Percentiles rank a stretch among this genome's conserved stretches.
Evolutionary conservation across 1,140 invertebrate species (phyloP).

Genomic region (Caenorhabditis brenneri): DNA sequence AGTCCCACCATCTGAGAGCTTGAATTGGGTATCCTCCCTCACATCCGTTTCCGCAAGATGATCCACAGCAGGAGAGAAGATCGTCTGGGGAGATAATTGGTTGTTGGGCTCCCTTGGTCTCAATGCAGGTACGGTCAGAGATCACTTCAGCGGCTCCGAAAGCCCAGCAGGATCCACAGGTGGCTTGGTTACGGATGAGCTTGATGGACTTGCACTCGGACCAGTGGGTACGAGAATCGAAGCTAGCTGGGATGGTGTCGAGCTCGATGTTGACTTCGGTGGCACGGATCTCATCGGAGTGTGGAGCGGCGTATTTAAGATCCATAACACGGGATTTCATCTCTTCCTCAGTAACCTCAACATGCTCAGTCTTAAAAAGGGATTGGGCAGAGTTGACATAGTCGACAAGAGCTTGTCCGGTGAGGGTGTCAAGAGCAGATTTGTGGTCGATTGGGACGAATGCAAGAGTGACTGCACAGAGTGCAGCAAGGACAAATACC

Average conservation of each 20-base stretch:
- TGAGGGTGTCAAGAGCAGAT: slow-evolving; percentile 15
- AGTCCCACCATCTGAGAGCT: slow-evolving; percentile 45
- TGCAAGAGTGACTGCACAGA: slow-evolving; percentile 17
- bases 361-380: slow-evolving; percentile 6
- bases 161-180: slow-evolving; percentile 47
- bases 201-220: slow-evolving; percentile 43
- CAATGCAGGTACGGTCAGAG: slow-evolving; percentile 50
- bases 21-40: slow-evolving; percentile 41
- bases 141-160: slow-evolving; percentile 47
- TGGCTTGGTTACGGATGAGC: slow-evolving; percentile 30
- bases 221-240: slow-evolving; percentile 48
- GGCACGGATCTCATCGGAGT: slow-evolving; percentile 33
- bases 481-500: background rate
- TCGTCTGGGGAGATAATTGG: slow-evolving; percentile 39
- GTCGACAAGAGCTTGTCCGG: slow-evolving; percentile 34
- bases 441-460: slow-evolving; percentile 30
- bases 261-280: background rate
- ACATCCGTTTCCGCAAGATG: slow-evolving; percentile 45
- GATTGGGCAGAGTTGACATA: slow-evolving; percentile 39
- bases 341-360: background rate
- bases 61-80: slow-evolving; percentile 41
- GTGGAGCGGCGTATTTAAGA: background rate
- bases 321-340: slow-evolving; percentile 13
- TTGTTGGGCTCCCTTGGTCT: slow-evolving; percentile 38
- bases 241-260: slow-evolving; percentile 3